Evolutionary conservation across 1,140 invertebrate genomes (phyloP), one percentile per base, ranked within the genome.

Genomic region (Branchinecta lynchi): DNA sequence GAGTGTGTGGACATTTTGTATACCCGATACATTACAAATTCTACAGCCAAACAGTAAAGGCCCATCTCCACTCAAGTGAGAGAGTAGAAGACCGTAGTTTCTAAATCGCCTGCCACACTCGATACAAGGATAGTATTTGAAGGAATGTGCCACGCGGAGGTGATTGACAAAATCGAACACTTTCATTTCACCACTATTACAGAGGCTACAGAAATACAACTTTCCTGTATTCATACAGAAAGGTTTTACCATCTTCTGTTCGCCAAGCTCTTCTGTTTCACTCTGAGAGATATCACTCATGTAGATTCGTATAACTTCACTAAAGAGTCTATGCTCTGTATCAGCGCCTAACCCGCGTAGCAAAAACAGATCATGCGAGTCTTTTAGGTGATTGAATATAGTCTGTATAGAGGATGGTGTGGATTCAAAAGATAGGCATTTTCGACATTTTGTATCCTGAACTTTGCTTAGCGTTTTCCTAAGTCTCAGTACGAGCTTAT

Each of bases 91-190:
- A 65, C 71, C 71, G 32, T 71, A 71, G 15, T 65, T 71, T 32
- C 69, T 71, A 66, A 71, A 71, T 44, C 45, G 68, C 44, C 69
- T 67, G 9, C 71, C 71, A 66, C 71, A 71, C 45, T 71, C 71
- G 8, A 71, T 44, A 45, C 71, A 71, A 12, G 71, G 71, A 66
- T 71, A 71, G 43, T 68, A 69, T 20, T 68, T 68, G 46, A 71
- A 71, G 32, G 51, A 43, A 66, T 71, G 71, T 10, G 68, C 71
- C 15, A 51, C 66, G 15, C 71, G 65, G 65, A 71, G 21, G 66
- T 71, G 71, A 45, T 71, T 67, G 7, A 71, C 71, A 67, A 71
- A 69, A 32, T 71, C 60, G 17, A 69, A 69, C 65, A 71, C 67
- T 9, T 68, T 45, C 46, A 71, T 43, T 10, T 71, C 68, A 20